Evolutionary conservation across 1,140 invertebrate genomes (phyloP), one percentile per base, ranked within the genome.

Genomic region (Drosophila tropicalis): DNA sequence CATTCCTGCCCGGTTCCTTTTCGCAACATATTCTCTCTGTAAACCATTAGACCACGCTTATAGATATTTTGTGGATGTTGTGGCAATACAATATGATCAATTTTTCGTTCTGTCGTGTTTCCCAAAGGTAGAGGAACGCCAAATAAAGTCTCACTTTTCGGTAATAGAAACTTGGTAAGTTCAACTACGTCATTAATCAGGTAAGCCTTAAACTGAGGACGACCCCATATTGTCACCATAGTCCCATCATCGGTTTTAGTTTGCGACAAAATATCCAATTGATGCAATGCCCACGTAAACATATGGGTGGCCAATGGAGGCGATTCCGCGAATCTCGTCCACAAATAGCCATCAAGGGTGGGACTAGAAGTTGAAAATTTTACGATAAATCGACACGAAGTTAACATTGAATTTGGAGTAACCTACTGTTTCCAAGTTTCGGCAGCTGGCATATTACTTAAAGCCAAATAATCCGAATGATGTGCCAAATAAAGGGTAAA

Each of bases 371-470:
- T 6, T 10, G 29, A 62, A 58, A 62, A 36, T 12, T 22, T 3
- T 17, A 3, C 10, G 32, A 41, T 9, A 36, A 7, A 3, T 7
- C 12, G 10, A 17, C 34, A 34, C 3, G 22, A 22, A 32, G 10
- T 56, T 12, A 32, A 15, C 25, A n/a, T 29, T 29, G 2, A 25
- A 55, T 12, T 29, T 0, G 13, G 6, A 13, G 29, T 25, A 12
- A 17, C 36, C 54, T 61, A 72, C 70, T 72, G 34, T 5, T 36
- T 36, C 10, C 25, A 61, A 25, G 22, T 25, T 10, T 1, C 1
- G 2, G 19, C 71, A 1, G 94, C 44, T 0, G 94, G 95, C 96
- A 97, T 98, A 86, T 98, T 98, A 57, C 96, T 97, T 7, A 98
- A 92, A 0, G 95, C 93, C 0, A 92, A 94, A 81, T 95, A 95